Evolutionary conservation across 2,113 vertebrate genomes (phyloP), one percentile per base, ranked within the genome.

Genomic region (Verasper variegatus): DNA sequence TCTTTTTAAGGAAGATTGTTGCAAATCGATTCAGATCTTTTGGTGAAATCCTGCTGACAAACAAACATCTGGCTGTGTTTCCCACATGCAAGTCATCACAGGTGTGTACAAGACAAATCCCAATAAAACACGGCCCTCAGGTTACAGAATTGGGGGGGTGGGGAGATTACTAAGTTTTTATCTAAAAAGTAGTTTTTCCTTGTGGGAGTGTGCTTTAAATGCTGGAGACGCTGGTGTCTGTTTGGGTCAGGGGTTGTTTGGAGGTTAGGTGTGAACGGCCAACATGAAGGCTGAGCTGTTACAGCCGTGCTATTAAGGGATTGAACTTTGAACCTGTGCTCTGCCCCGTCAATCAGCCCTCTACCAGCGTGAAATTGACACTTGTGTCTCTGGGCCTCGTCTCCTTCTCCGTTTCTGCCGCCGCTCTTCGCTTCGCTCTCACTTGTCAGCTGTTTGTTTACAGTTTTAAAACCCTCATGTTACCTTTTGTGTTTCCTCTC

Each of bases 281-380:
- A 45, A 74, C 75, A 86, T 85, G 40, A 84, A 90, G 85, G 84
- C 75, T 31, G 11, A 21, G 80, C 54, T 76, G 54, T 86, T 86
- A 52, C 69, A 84, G 63, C 5, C 27, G 13, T 54, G 70, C 83
- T 89, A 84, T 86, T 88, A 86, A 85, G 86, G 80, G 64, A 64
- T 71, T 90, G 89, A 94, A 76, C 92, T 89, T 78, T 91, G 89
- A 93, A 77, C 89, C 78, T 1, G 37, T 6, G 78, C 62, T 20
- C 17, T 62, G 64, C 63, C 74, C 67, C 1, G 51, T 78, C 82
- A 68, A 26, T 87, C 89, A 54, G 51, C 18, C 20, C 18, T n/a
- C 51, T n/a, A 64, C 54, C 17, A 51, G 58, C 72, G 82, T 72
- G 80, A 89, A 89, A 90, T 37, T 72, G 76, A 83, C 74, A 76